Evolutionary conservation across 2,113 vertebrate species (phyloP), one percentile per base, ranked within the genome.

Genomic region (Hemichromis elongatus): DNA sequence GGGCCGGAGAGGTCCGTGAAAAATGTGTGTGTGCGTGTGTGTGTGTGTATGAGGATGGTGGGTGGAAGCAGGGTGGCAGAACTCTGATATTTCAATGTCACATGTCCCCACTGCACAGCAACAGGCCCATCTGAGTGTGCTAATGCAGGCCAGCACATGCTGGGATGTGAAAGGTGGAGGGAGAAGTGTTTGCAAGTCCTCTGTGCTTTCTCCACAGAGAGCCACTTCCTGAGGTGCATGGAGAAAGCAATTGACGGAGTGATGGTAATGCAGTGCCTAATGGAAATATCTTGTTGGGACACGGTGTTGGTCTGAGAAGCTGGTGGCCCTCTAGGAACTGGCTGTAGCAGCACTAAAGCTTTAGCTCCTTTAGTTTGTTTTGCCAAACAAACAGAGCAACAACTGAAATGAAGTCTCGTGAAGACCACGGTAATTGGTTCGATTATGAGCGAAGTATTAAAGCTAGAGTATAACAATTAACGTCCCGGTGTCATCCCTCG

Each of bases 261-360:
- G 83, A 85, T 77, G 86, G 68, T 89, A 93, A 90, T 90, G 86
- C 77, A 82, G 79, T 6, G 33, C 90, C 93, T 96, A 96, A 96
- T 96, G 96, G 96, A 96, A 95, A 96, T 95, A 61, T 96, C 95
- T 92, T 96, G 95, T 96, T 45, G 37, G 80, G 68, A 87, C 86
- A 90, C 21, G 2, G 78, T 83, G 90, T 83, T 83, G 87, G 85
- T 81, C 81, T 70, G 79, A 75, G 75, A 61, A 54, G 45, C 82
- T 66, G 88, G 66, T n/a, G 54, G 79, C 75, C 78, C 86, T 70
- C n/a, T 56, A 86, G 86, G 79, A 91, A 63, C 40, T 37, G 83
- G 28, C 8, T 54, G 56, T 77, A 81, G 73, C 5, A 63, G 84
- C 81, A 79, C 80, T 50, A n/a, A 86, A 88, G 85, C 87, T 78